Base-by-base conservation (phyloP, 2,888 invertebrate genomes). In the Pterostichus niger region DNA sequence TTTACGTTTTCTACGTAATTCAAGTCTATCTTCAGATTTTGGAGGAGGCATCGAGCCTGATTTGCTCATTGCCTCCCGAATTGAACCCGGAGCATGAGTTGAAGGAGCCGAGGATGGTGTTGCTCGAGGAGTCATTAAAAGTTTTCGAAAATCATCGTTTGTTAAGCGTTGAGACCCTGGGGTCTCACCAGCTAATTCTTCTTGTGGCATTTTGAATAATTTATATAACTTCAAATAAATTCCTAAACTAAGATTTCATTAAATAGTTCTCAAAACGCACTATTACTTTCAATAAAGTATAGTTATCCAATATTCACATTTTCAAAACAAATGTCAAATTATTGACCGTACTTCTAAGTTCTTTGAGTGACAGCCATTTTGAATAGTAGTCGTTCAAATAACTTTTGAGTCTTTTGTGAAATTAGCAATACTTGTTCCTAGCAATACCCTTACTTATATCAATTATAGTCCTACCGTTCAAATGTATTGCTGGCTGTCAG, bases 101-200 rank as follows among this genome's bases (percentile, higher is more conserved):
- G 89, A 92, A 71, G 93, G 92, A 0, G 92, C 91, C 17, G 91
- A 91, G 6, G 92, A 91, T 0, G 94, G 93, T 0, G 96, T 95
- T 6, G 95, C 93, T 84, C 98, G 92, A 0, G 99, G 99, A 0
- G 99, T 99, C 96, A 98, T 98, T 85, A 99, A 91, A 77, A 99
- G 91, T 88, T 98, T 98, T 81, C 99, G 94, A 88, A 99, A 99
- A 91, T 99, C 99, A 89, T 98, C 99, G 92, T 99, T 99, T 7
- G 98, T 98, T 80, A 99, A 92, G 85, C 96, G 93, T 87, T 95
- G 95, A 0, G 96, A 96, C 84, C 92, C 93, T 59, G 94, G 94
- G 81, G 93, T 93, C 85, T 93, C 93, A 85, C 92, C 91, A 84
- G 92, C 92, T 87, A 89, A 90, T 73, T 92, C 92, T 75, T 91